Conservation (phyloP, 2,888 invertebrate genomes). For the Eudemis profundana region DNA sequence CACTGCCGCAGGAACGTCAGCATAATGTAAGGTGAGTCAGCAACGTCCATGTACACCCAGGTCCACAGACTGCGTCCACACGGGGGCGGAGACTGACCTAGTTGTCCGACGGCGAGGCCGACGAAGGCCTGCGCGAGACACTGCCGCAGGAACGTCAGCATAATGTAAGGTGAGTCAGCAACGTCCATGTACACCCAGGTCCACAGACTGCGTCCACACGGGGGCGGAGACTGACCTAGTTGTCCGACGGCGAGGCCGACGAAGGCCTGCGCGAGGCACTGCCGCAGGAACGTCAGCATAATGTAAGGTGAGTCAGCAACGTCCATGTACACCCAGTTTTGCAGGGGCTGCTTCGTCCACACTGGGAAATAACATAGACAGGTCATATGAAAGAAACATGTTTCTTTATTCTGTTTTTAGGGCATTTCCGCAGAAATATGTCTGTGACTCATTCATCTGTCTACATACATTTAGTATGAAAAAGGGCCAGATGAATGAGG, state of each 20-base stretch:
- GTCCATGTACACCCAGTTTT: constrained; percentile 70
- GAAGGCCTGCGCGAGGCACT: constrained; percentile 66
- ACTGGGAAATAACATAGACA: constrained; percentile 52
- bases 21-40: constrained; percentile 53
- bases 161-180: constrained; percentile 52
- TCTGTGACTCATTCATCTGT: too few relatives aligned
- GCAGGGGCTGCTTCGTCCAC: constrained; percentile 66
- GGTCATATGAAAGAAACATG: too few relatives aligned
- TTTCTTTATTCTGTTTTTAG: too few relatives aligned
- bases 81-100: too few relatives aligned
- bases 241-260: constrained; percentile 75
- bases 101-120: constrained; percentile 72
- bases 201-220: too few relatives aligned
- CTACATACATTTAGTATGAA: too few relatives aligned
- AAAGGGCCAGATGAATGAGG: too few relatives aligned
- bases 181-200: constrained; percentile 71
- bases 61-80: too few relatives aligned
- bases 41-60: constrained; percentile 69
- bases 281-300: constrained; percentile 60
- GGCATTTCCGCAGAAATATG: too few relatives aligned
- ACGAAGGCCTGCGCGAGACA: constrained; percentile 70
- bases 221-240: constrained; percentile 66
- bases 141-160: constrained; percentile 62
- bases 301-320: constrained; percentile 55
- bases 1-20: constrained; percentile 63